Evolutionary conservation across 2,113 vertebrate genomes (phyloP).

Genomic region (Eurypyga helias): DNA sequence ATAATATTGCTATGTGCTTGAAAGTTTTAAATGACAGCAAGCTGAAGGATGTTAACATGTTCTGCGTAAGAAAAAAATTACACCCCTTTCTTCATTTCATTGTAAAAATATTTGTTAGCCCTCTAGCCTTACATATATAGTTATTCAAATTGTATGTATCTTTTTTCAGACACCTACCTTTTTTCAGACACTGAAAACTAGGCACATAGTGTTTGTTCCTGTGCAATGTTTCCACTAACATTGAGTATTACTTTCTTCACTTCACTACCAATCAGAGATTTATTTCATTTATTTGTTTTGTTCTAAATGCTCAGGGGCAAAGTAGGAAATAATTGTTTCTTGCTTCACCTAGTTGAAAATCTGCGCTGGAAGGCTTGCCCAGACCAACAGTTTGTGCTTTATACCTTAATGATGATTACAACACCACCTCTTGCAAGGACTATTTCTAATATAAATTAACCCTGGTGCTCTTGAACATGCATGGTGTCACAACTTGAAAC

Average conservation of each 20-base stretch:
- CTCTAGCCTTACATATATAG: neutral
- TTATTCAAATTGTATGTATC: neutral
- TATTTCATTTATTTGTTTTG: slow-evolving; percentile 10
- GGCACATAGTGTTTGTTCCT: neutral
- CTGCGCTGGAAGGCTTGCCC: neutral
- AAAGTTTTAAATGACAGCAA: neutral
- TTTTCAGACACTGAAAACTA: neutral
- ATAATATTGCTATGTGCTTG: neutral
- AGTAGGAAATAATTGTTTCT: neutral
- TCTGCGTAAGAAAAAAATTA: neutral
- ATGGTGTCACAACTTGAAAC: neutral
- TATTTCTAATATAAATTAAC: neutral
- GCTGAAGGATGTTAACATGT: neutral
- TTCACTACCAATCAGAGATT: neutral
- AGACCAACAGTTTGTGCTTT: neutral
- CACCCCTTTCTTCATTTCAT: neutral
- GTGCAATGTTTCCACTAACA: neutral
- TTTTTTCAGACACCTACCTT: neutral
- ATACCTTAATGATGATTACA: neutral
- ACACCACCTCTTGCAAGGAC: neutral
- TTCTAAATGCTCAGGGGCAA: neutral
- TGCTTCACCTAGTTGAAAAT: neutral
- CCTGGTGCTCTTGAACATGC: neutral
- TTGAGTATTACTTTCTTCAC: neutral
- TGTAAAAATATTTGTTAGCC: neutral